Evolutionary conservation across 2,888 invertebrate species (phyloP), one percentile per base, ranked within the genome.

Genomic region (Drosophila anomelani): DNA sequence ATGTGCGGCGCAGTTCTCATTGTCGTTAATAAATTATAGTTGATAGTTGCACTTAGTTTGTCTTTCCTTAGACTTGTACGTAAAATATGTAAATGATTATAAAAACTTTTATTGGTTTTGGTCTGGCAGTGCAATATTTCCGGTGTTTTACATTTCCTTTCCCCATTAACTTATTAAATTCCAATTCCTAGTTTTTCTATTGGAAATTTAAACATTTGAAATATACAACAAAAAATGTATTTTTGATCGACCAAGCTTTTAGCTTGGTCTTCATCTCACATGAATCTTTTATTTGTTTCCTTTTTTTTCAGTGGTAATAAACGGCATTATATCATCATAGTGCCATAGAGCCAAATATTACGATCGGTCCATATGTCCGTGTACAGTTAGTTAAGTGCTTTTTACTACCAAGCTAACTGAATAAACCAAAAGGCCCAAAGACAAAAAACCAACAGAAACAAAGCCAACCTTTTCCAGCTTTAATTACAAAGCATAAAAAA

Each of bases 401-500:
- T 73, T 72, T 57, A 72, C 57, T 53, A 20, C 26, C 58, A 43
- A 67, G 10, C 29, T 10, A 47, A 47, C 46, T 47, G 47, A 20
- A 39, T 39, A 64, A 44, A 47, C 26, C 26, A 29, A 61, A 61
- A 29, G 61, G 23, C 56, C 43, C 17, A 44, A 38, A 55, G 39
- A 43, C 49, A 63, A 66, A 64, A 58, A 53, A 34, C 34, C 12
- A 26, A 47, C 23, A 44, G 44, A 66, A 61, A 66, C 54, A 81
- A 80, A 69, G 75, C 69, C 59, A 78, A 81, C 72, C 70, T 69
- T 81, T 79, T 79, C 73, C 75, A 70, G 71, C 79, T 79, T 83
- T 85, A 83, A 83, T 85, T 85, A 81, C 77, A 77, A 71, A 67
- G 72, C 77, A 69, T 76, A 78, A 70, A 74, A 71, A 71, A 54